A percentile compares a stretch with the other conserved stretches of the same genome.
Conservation (phyloP, 2,113 vertebrate species). For the Steatornis caripensis region DNA sequence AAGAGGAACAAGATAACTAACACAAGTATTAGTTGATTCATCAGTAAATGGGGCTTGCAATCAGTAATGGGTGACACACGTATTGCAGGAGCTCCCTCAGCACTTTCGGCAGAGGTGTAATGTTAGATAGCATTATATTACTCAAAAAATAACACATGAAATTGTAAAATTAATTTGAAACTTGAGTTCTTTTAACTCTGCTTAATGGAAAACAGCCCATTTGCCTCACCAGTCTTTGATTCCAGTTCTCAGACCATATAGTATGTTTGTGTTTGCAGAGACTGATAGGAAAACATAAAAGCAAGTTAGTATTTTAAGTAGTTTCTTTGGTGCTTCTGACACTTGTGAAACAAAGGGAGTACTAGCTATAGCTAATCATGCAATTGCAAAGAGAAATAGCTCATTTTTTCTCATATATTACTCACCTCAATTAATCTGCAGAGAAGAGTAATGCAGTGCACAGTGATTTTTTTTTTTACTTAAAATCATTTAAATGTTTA, state of each 20-base stretch:
- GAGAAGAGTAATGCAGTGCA: background rate
- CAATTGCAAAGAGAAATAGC: background rate
- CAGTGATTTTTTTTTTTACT: background rate
- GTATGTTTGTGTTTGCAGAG: background rate
- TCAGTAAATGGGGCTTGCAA: background rate
- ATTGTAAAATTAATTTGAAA: constrained; percentile 15
- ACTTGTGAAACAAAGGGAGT: background rate
- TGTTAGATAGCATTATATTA: background rate
- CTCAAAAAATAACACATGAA: background rate
- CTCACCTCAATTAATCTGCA: background rate
- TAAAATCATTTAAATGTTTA: background rate
- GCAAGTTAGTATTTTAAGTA: background rate
- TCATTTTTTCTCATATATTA: background rate
- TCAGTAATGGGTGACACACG: background rate
- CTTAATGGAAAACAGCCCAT: background rate
- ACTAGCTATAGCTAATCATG: background rate
- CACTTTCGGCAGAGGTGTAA: background rate
- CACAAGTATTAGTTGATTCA: background rate
- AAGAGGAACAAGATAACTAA: background rate
- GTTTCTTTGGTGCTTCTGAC: background rate
- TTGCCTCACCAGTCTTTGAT: background rate
- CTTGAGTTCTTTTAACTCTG: background rate
- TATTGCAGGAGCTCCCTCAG: background rate
- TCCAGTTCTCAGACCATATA: background rate
- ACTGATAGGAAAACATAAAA: background rate